A percentile compares a stretch with the other conserved stretches of the same genome.
Conservation (phyloP, 2,797 vertebrate species). For the Sylvia borin region DNA sequence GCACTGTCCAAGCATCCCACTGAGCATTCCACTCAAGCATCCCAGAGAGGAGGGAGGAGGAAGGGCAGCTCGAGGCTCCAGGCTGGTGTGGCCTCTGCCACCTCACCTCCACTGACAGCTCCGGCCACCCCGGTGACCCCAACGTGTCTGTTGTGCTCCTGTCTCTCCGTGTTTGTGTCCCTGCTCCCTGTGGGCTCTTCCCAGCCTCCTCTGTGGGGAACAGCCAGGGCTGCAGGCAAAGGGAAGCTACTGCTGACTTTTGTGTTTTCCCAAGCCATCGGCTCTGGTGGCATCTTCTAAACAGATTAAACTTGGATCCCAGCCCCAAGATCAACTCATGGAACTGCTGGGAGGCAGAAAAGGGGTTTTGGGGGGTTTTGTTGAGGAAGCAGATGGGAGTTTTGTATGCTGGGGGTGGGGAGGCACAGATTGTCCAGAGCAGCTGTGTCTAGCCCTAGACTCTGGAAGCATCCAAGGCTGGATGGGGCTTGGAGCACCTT, state of each 20-base stretch:
- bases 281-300: background rate
- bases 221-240: background rate
- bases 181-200: background rate
- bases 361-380: accelerated
- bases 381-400: background rate
- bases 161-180: background rate
- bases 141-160: background rate
- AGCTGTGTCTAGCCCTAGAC: background rate
- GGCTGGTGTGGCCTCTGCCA: accelerated
- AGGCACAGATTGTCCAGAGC: background rate
- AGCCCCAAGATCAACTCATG: background rate
- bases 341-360: background rate
- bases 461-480: background rate
- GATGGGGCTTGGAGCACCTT: accelerated
- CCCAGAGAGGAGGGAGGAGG: background rate
- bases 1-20: background rate
- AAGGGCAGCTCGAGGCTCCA: background rate
- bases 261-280: background rate
- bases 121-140: accelerated
- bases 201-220: background rate
- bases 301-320: background rate
- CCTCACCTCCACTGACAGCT: background rate
- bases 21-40: background rate
- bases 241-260: background rate
- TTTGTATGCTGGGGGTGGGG: too few species aligned